Evolutionary conservation across 2,113 vertebrate species (phyloP).

Genomic region (Pelusios castaneus): DNA sequence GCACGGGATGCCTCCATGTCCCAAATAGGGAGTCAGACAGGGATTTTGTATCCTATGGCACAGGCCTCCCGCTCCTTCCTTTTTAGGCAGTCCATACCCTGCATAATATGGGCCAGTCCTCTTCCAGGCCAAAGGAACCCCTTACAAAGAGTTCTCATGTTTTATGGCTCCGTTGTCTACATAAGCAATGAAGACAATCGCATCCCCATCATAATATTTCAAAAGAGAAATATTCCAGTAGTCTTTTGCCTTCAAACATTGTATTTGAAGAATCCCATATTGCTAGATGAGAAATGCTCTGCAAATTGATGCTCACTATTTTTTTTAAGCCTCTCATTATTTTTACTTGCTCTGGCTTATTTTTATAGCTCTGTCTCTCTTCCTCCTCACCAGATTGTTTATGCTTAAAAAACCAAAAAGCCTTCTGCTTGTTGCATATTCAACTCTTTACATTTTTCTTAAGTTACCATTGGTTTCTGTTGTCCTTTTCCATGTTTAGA

Average conservation of each 20-base stretch:
- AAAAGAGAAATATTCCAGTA: slow-evolving; percentile 52
- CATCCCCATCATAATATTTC: neutral
- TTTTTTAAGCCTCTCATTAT: slow-evolving; percentile 43
- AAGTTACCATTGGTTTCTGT: slow-evolving; percentile 70
- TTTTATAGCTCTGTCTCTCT: slow-evolving; percentile 67
- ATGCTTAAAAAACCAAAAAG: slow-evolving; percentile 64
- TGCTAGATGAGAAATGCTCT: neutral
- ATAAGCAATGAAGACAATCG: no score
- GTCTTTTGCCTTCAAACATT: slow-evolving; percentile 43
- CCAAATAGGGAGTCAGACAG: neutral
- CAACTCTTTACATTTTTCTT: slow-evolving; percentile 68
- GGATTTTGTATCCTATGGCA: neutral
- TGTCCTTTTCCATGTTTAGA: slow-evolving; percentile 76
- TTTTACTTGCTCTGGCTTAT: slow-evolving; percentile 54
- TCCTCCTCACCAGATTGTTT: slow-evolving; percentile 74
- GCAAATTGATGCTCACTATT: slow-evolving; percentile 8
- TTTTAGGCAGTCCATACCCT: neutral
- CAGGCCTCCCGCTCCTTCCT: neutral
- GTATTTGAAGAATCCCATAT: slow-evolving; percentile 40
- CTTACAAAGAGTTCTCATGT: neutral
- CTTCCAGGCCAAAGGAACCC: neutral
- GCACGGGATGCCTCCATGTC: neutral
- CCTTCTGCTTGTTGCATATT: slow-evolving; percentile 71
- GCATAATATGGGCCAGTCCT: neutral
- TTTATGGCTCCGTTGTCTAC: neutral